Evolutionary conservation across 2,113 vertebrate species (phyloP).

Genomic region (Gadus chalcogrammus): DNA sequence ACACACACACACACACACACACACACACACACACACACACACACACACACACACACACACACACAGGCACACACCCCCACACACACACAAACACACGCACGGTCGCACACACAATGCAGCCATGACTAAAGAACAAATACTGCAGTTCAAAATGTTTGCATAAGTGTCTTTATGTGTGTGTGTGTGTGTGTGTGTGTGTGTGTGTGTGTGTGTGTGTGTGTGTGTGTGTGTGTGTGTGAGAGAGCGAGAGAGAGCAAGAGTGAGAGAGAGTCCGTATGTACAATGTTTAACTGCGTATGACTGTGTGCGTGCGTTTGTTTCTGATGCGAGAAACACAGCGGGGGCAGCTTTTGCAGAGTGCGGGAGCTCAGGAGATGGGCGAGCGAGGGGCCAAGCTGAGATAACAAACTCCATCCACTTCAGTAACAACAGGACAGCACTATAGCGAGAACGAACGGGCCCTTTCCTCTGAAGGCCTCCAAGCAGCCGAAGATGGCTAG

Average conservation of each 20-base stretch:
- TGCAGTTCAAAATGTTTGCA: neutral
- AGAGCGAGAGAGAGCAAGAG: too few relatives aligned
- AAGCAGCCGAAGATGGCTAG: conserved; percentile 33
- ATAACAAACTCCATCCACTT: conserved; percentile 67
- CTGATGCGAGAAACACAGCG: conserved; percentile 60
- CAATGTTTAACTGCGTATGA: conserved; percentile 2
- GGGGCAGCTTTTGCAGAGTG: conserved; percentile 41
- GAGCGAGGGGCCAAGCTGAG: conserved; percentile 44
- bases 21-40: too few relatives aligned
- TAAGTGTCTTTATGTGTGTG: neutral
- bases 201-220: neutral
- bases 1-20: too few relatives aligned
- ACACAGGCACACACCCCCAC: too few relatives aligned
- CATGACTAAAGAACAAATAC: too few relatives aligned
- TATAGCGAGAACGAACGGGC: conserved; percentile 27
- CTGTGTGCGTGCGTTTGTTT: conserved; percentile 26
- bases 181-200: neutral
- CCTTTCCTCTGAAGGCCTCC: conserved; percentile 39
- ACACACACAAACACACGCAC: too few relatives aligned
- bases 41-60: too few relatives aligned
- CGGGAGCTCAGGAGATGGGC: conserved; percentile 6
- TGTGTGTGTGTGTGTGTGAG: too few relatives aligned
- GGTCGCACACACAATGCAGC: too few relatives aligned
- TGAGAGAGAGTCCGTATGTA: neutral
- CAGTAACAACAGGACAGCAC: conserved; percentile 52